Evolutionary conservation across 2,113 vertebrate species (phyloP).

Genomic region (Atractosteus spatula): DNA sequence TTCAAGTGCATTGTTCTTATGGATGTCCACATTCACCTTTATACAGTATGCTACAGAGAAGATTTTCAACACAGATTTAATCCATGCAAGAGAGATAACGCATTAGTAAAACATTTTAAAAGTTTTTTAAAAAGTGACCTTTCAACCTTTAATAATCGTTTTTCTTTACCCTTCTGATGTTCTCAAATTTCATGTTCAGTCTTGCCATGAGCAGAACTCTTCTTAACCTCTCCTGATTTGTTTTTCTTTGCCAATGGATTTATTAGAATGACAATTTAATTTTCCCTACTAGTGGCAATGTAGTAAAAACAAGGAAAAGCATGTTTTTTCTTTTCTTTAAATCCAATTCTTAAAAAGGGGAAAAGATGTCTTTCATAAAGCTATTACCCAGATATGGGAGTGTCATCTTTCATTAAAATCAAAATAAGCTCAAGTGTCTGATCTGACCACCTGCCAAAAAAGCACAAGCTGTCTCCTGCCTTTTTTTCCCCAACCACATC

Average conservation of each 20-base stretch:
- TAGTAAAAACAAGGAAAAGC: background rate
- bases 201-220: too few relatives aligned
- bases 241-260: background rate
- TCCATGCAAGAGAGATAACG: too few relatives aligned
- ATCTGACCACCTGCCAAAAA: conserved; percentile 12
- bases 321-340: background rate
- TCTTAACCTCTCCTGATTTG: background rate
- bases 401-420: conserved; percentile 26
- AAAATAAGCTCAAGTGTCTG: conserved; percentile 6
- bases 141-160: too few relatives aligned
- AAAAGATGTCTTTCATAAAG: conserved; percentile 7
- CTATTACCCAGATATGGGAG: conserved; percentile 27
- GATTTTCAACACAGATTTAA: too few relatives aligned
- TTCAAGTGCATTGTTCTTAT: too few relatives aligned
- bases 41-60: too few relatives aligned
- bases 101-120: too few relatives aligned
- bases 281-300: background rate
- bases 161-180: too few relatives aligned
- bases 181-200: too few relatives aligned
- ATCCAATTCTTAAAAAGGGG: background rate
- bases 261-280: background rate
- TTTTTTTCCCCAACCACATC: background rate
- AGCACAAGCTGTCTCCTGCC: background rate
- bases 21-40: too few relatives aligned
- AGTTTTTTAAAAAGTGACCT: too few relatives aligned